phyloP scores from a whole-genome alignment of 1,140 invertebrate species.

The Diachasma alloeum region DNA sequence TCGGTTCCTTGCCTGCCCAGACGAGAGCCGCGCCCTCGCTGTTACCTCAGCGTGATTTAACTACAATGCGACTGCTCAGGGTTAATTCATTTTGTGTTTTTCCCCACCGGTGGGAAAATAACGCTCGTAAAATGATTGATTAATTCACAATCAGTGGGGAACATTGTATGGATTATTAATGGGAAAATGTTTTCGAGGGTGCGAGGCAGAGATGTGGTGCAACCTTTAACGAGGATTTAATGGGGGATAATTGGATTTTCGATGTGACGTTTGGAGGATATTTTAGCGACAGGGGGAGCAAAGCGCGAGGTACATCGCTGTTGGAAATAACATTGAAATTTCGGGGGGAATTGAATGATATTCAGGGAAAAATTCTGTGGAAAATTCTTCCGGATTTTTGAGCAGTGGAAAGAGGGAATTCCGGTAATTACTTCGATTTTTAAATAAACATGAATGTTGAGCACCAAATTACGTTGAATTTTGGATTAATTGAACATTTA shows the following conservation, averaged over 20 bases:
- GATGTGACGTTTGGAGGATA: too few species aligned
- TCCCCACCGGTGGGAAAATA: conserved; percentile 35
- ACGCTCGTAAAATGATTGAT: background rate
- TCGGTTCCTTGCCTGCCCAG: conserved; percentile 5
- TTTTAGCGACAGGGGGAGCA: too few species aligned
- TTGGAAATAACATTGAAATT: too few species aligned
- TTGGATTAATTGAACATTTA: too few species aligned
- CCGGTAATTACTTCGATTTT: too few species aligned
- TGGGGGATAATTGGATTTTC: background rate
- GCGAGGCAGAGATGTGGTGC: background rate
- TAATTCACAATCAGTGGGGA: background rate
- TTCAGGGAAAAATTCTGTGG: too few species aligned
- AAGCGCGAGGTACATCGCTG: too few species aligned
- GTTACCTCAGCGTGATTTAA: background rate
- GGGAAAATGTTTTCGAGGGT: background rate
- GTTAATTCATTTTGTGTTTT: conserved; percentile 1
- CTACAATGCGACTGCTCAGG: background rate
- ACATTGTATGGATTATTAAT: background rate
- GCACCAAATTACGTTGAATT: too few species aligned
- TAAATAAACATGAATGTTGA: too few species aligned
- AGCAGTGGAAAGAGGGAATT: too few species aligned
- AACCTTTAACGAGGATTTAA: background rate
- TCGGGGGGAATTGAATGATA: too few species aligned
- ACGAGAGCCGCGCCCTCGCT: background rate
- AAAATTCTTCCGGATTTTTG: too few species aligned